Conservation (phyloP, 1,140 invertebrate genomes). For the Micrasema minimum region DNA sequence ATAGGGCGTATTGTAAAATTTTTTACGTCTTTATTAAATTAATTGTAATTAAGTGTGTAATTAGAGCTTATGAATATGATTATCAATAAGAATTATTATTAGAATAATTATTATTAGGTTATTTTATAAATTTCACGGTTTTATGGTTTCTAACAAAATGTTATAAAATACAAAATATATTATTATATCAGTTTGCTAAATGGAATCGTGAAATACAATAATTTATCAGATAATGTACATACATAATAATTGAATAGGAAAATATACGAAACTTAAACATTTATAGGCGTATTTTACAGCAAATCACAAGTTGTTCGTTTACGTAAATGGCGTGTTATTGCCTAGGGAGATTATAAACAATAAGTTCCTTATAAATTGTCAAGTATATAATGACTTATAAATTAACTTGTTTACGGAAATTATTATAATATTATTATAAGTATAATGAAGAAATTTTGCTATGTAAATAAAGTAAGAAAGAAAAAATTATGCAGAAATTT, state of each 20-base stretch:
- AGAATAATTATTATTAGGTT: too few relatives aligned
- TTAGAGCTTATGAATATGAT: too few relatives aligned
- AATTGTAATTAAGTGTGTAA: too few relatives aligned
- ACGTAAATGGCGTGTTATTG: constrained; percentile 19
- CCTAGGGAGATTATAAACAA: constrained; percentile 19
- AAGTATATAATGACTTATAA: constrained; percentile 3
- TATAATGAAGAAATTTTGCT: too few relatives aligned
- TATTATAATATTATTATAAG: too few relatives aligned
- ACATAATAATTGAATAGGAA: too few relatives aligned
- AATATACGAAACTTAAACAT: background rate
- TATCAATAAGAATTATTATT: too few relatives aligned
- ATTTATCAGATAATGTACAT: too few relatives aligned
- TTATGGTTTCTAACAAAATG: constrained; percentile 1
- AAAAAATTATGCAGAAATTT: too few relatives aligned
- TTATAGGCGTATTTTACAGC: constrained; percentile 12
- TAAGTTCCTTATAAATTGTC: constrained; percentile 3
- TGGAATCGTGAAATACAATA: constrained; percentile 20
- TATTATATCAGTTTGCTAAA: constrained; percentile 2
- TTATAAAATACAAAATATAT: background rate
- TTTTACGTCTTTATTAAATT: too few relatives aligned
- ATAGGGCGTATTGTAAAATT: too few relatives aligned
- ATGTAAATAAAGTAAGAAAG: too few relatives aligned
- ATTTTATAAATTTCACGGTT: constrained; percentile 19
- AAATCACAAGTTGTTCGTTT: constrained; percentile 29
- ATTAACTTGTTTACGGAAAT: constrained; percentile 25